These are phyloP conservation scores for Yponomeuta cagnagella DNA, from an alignment of 2,888 invertebrate species.

Conservation along the genomic window DNA sequence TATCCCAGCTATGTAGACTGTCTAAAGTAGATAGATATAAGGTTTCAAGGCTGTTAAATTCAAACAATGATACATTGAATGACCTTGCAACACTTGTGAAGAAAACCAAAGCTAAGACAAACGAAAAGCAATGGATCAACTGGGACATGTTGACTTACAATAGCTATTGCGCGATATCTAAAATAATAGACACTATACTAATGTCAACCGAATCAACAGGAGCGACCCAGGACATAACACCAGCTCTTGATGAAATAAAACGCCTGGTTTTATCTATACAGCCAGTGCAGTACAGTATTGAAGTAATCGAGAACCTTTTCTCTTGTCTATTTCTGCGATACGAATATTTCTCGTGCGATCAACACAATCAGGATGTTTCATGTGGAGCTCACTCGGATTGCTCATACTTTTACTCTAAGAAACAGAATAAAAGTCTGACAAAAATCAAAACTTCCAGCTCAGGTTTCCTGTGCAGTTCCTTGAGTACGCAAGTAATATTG, in stretches of 20 bases:
- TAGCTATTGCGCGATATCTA: conserved; percentile 69
- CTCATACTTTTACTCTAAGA: conserved; percentile 68
- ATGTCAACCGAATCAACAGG: conserved; percentile 50
- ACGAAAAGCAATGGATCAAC: conserved; percentile 35
- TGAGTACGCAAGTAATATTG: conserved; percentile 75
- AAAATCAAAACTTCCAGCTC: conserved; percentile 41
- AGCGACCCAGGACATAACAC: conserved; percentile 48
- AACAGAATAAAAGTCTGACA: conserved; percentile 42
- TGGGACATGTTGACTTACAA: conserved; percentile 71
- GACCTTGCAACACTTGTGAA: conserved; percentile 49
- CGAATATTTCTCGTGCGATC: conserved; percentile 75
- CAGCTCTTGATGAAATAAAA: conserved; percentile 65
- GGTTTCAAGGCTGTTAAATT: conserved; percentile 61
- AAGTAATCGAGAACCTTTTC: conserved; percentile 84
- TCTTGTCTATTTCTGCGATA: conserved; percentile 80
- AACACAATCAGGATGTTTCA: conserved; percentile 60
- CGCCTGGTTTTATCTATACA: conserved; percentile 63
- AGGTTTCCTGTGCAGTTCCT: conserved; percentile 77
- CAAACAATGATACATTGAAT: conserved; percentile 60
- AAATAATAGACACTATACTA: conserved; percentile 65
- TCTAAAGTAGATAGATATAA: conserved; percentile 69
- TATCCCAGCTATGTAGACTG: conserved; percentile 69
- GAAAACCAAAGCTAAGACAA: conserved; percentile 33
- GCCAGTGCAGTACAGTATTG: conserved; percentile 67
- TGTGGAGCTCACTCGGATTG: conserved; percentile 67